A percentile compares a stretch with the other conserved stretches of the same genome.
These are phyloP conservation scores for Stichopus chloronotus DNA, from an alignment of 35 echinoderm and acorn worm genomes.

Conservation along the genomic window DNA sequence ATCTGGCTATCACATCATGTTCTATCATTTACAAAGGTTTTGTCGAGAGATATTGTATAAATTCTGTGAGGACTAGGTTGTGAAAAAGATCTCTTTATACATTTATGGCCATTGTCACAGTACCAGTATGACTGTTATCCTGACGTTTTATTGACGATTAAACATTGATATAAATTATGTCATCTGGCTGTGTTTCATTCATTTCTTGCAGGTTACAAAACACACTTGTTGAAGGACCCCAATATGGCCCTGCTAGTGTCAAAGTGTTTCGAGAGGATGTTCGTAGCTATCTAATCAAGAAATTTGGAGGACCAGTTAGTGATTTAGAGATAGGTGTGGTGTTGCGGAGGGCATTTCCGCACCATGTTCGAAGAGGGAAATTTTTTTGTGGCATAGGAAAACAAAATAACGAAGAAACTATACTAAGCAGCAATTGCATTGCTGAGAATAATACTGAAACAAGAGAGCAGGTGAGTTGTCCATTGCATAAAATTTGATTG, in stretches of 20 bases:
- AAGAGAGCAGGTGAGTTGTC: constrained; percentile 18
- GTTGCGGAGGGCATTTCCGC: constrained; percentile 68
- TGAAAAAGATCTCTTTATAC: no score
- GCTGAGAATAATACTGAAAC: constrained; percentile 21
- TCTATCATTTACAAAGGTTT: no score
- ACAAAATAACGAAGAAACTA: constrained; percentile 20
- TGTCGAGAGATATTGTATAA: no score
- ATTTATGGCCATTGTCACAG: no score
- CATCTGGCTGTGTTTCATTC: no score
- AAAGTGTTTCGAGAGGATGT: constrained; percentile 77
- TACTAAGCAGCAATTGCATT: background rate
- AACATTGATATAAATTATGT: no score
- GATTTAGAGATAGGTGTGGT: constrained; percentile 73
- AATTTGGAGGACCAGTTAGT: constrained; percentile 73
- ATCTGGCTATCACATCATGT: no score
- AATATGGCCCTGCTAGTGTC: constrained; percentile 66
- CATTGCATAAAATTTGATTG: background rate
- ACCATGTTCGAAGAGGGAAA: constrained; percentile 66
- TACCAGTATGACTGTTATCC: no score
- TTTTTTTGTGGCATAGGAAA: constrained; percentile 68
- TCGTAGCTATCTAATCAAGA: constrained; percentile 64
- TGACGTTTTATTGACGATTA: no score
- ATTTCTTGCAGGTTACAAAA: constrained; percentile 62
- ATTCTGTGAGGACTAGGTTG: no score
- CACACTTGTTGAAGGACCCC: constrained; percentile 65